Percentiles rank a stretch among this genome's conserved stretches.
Evolutionary conservation across 2,888 invertebrate species (phyloP).

Genomic region (Horisme vitalbata): DNA sequence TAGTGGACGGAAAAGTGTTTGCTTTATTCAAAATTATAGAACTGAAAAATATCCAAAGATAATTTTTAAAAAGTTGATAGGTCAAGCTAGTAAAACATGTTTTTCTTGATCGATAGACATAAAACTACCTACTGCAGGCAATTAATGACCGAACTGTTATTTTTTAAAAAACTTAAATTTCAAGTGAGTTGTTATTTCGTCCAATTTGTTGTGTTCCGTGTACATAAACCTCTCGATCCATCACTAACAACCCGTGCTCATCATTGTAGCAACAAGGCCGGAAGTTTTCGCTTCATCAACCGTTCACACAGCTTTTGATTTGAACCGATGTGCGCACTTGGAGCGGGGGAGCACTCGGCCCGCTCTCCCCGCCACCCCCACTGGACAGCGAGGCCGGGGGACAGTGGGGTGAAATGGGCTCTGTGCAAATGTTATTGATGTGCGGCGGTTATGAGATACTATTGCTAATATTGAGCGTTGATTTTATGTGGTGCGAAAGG

Average conservation of each 20-base stretch:
- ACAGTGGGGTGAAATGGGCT: slow-evolving; percentile 34
- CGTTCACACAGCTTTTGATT: slow-evolving; percentile 53
- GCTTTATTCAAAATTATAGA: background rate
- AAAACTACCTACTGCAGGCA: too few relatives aligned
- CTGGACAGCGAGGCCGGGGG: slow-evolving; percentile 16
- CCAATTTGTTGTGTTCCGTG: background rate
- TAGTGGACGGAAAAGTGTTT: slow-evolving; percentile 9
- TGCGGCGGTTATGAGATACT: slow-evolving; percentile 47
- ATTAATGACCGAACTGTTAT: background rate
- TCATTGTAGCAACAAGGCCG: slow-evolving; percentile 41
- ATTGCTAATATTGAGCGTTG: slow-evolving; percentile 54
- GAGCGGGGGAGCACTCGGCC: slow-evolving; percentile 31
- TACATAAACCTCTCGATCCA: slow-evolving; percentile 8
- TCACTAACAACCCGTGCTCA: slow-evolving; percentile 23
- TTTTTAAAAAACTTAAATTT: background rate
- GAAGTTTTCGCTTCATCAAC: slow-evolving; percentile 53
- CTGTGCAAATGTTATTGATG: slow-evolving; percentile 60
- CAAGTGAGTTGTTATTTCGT: background rate
- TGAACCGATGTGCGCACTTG: slow-evolving; percentile 58
- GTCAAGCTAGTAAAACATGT: background rate
- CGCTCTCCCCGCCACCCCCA: slow-evolving; percentile 18
- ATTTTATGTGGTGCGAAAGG: slow-evolving; percentile 42
- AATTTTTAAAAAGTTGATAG: background rate
- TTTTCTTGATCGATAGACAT: too few relatives aligned
- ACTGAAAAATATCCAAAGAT: background rate